Conservation (phyloP, 2,888 invertebrate species). For the Chromoteleia sp. region DNA sequence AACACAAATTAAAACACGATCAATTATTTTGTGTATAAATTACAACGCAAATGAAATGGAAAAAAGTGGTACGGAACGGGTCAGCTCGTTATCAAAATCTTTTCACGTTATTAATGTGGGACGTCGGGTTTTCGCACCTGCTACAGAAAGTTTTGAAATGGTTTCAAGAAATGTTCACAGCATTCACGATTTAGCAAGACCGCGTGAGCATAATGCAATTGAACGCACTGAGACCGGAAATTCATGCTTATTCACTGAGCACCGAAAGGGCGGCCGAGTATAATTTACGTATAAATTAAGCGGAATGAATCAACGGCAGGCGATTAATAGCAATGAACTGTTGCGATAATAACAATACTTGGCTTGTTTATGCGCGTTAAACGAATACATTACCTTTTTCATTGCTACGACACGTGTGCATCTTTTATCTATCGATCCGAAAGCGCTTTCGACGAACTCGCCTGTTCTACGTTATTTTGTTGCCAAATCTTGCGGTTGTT, state of each 20-base stretch:
- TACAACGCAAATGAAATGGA: background rate
- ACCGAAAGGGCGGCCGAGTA: slow-evolving; percentile 81
- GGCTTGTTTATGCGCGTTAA: slow-evolving; percentile 79
- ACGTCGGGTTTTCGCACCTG: slow-evolving; percentile 60
- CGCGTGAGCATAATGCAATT: slow-evolving; percentile 69
- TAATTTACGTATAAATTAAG: slow-evolving; percentile 83
- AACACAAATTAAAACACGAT: slow-evolving; percentile 60
- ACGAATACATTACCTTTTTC: slow-evolving; percentile 81
- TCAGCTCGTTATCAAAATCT: slow-evolving; percentile 30
- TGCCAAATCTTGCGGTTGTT: too few species aligned
- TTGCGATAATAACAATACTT: slow-evolving; percentile 79
- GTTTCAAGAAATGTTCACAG: slow-evolving; percentile 70
- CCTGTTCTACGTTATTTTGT: too few species aligned
- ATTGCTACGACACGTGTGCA: slow-evolving; percentile 82
- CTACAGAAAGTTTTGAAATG: slow-evolving; percentile 56
- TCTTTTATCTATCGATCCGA: slow-evolving; percentile 72
- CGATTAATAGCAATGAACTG: slow-evolving; percentile 80
- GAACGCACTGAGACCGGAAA: slow-evolving; percentile 80
- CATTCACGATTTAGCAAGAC: slow-evolving; percentile 70
- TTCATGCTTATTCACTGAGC: slow-evolving; percentile 83
- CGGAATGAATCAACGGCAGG: slow-evolving; percentile 82
- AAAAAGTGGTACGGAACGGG: slow-evolving; percentile 12
- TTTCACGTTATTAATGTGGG: slow-evolving; percentile 59
- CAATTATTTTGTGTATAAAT: slow-evolving; percentile 53
- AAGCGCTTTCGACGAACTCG: background rate